Conservation (phyloP, 2,113 vertebrate genomes). For the Gnathonemus echidnorhynchus region DNA sequence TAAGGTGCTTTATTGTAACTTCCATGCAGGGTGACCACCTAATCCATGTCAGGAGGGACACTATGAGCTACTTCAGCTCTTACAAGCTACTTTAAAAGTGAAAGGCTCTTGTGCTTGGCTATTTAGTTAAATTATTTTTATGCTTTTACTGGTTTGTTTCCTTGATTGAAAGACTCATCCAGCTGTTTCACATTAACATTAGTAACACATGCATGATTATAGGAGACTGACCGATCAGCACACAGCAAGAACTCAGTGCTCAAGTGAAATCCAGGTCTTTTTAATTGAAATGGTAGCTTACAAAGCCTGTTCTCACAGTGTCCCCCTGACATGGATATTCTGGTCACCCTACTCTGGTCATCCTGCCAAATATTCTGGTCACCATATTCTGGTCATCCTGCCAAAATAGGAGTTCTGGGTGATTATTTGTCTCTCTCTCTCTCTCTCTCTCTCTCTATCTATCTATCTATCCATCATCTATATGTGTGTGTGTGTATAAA, state of each 20-base stretch:
- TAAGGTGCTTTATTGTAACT: neutral
- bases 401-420: neutral
- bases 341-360: neutral
- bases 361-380: neutral
- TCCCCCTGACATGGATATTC: neutral
- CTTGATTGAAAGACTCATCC: neutral
- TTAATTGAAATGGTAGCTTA: neutral
- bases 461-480: neutral
- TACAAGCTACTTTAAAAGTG: neutral
- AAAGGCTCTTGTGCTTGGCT: neutral
- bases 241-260: neutral
- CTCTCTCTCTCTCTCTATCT: neutral
- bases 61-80: too few species aligned
- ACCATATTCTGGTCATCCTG: too few species aligned
- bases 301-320: neutral
- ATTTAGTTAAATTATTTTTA: neutral
- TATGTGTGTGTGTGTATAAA: too few species aligned
- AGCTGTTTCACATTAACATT: neutral
- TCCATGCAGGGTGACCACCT: neutral
- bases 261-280: too few species aligned
- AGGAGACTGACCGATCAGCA: neutral
- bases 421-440: neutral
- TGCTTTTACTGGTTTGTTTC: neutral
- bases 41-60: neutral
- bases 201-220: neutral